phyloP scores from a whole-genome alignment of 2,888 invertebrate species.

The Boloria euphrosyne region DNA sequence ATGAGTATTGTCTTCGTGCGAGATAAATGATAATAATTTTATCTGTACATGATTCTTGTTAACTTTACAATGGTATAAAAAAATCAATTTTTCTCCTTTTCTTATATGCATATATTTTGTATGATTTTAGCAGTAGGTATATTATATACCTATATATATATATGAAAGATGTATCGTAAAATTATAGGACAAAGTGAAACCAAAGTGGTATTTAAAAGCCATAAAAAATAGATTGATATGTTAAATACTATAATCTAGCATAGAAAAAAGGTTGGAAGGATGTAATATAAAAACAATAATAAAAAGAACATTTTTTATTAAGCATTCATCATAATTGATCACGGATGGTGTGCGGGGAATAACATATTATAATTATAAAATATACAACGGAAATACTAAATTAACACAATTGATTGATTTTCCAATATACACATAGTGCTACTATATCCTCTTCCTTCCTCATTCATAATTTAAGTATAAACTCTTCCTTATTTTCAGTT shows the following conservation, averaged over 20 bases:
- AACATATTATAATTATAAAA: slow-evolving; percentile 18
- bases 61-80: too few relatives aligned
- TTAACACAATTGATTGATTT: not conserved
- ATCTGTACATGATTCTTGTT: not conserved
- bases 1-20: not conserved
- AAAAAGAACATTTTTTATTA: slow-evolving; percentile 4
- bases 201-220: too few relatives aligned
- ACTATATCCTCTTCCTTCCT: not conserved
- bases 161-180: too few relatives aligned
- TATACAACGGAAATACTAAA: not conserved
- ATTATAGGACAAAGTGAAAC: too few relatives aligned
- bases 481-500: slow-evolving; percentile 11
- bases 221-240: too few relatives aligned
- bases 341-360: slow-evolving; percentile 23
- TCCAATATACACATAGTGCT: not conserved
- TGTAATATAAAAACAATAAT: not conserved
- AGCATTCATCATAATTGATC: slow-evolving; percentile 1
- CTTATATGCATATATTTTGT: too few relatives aligned
- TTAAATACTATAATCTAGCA: too few relatives aligned
- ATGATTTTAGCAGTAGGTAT: too few relatives aligned
- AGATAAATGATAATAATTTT: slow-evolving; percentile 1
- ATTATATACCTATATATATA: too few relatives aligned
- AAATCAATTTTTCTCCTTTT: too few relatives aligned
- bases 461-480: slow-evolving; percentile 2
- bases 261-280: not conserved